phyloP scores from a whole-genome alignment of 1,140 invertebrate genomes.

The Cherax quadricarinatus region DNA sequence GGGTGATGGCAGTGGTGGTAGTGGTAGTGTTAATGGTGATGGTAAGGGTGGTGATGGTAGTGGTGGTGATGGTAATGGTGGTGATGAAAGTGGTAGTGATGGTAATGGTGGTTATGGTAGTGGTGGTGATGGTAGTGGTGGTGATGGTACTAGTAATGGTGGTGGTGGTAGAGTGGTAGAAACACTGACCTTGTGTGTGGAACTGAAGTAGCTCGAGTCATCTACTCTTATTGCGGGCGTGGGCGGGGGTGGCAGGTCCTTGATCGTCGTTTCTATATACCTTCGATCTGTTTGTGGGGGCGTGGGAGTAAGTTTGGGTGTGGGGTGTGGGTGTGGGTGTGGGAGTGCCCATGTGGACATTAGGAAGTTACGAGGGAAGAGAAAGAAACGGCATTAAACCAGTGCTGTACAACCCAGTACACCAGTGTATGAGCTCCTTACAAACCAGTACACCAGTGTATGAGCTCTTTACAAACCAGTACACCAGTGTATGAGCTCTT shows the following conservation, averaged over 20 bases:
- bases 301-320: background rate
- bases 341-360: background rate
- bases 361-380: background rate
- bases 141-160: background rate
- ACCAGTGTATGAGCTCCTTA: too few species aligned
- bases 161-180: background rate
- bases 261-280: constrained; percentile 73
- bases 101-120: background rate
- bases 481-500: too few species aligned
- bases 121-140: background rate
- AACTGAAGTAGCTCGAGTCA: constrained; percentile 54
- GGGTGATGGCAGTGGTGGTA: constrained; percentile 3
- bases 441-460: too few species aligned
- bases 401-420: too few species aligned
- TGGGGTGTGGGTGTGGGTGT: background rate
- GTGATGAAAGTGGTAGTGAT: too few species aligned
- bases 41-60: constrained; percentile 22
- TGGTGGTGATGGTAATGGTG: background rate
- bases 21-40: constrained; percentile 6
- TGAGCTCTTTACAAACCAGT: too few species aligned
- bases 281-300: constrained; percentile 63
- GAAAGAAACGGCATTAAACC: too few species aligned
- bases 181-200: constrained; percentile 45
- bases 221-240: constrained; percentile 57
- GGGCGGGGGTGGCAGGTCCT: constrained; percentile 69